Conservation (phyloP, 2,113 vertebrate genomes). For the Mus pahari region DNA sequence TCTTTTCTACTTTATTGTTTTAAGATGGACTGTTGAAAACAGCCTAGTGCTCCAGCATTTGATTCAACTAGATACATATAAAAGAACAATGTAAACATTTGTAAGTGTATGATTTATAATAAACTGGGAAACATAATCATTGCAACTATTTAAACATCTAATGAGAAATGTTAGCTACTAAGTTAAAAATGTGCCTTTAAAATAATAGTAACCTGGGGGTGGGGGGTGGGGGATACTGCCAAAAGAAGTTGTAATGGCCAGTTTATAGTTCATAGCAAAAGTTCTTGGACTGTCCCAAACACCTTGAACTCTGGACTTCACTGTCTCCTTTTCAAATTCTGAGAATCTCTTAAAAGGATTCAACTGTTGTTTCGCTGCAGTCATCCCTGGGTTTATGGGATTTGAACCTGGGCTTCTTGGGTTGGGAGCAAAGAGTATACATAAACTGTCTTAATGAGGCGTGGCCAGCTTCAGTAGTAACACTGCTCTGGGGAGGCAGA, state of each 20-base stretch:
- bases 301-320: slow-evolving; percentile 16
- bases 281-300: not conserved
- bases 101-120: slow-evolving; percentile 28
- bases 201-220: not conserved
- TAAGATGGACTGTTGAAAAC: not conserved
- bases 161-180: slow-evolving; percentile 16
- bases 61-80: slow-evolving; percentile 26
- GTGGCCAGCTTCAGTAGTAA: not conserved
- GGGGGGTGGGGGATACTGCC: not conserved
- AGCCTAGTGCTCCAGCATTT: slow-evolving; percentile 53
- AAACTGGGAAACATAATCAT: slow-evolving; percentile 10
- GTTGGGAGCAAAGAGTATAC: not conserved
- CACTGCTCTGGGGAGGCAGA: not conserved
- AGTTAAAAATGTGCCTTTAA: slow-evolving; percentile 11
- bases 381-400: not conserved
- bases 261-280: not conserved
- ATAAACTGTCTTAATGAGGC: not conserved
- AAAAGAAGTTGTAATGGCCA: not conserved
- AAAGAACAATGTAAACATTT: slow-evolving; percentile 36
- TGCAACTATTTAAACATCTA: slow-evolving; percentile 40
- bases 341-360: slow-evolving; percentile 29
- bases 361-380: not conserved
- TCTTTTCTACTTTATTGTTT: not conserved
- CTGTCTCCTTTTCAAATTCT: not conserved
- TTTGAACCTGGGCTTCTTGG: not conserved